Evolutionary conservation across 2,888 invertebrate species (phyloP).

Genomic region (Conchocele bisecta): DNA sequence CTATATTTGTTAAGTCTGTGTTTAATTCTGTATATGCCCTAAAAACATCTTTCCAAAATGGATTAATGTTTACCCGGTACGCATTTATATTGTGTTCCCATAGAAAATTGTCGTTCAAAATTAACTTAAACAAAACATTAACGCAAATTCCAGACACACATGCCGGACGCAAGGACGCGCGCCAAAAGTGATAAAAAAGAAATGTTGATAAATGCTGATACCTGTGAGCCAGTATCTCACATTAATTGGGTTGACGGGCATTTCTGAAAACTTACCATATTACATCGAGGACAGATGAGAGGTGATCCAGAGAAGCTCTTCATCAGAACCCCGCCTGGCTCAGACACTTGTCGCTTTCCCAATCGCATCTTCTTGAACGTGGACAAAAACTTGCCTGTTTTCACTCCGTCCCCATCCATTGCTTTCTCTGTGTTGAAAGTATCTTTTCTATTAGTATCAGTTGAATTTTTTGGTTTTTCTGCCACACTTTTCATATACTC

Average conservation of each 20-base stretch:
- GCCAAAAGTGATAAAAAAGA: too few relatives aligned
- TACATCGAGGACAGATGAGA: slow-evolving; percentile 57
- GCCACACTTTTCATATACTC: background rate
- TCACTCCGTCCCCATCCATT: slow-evolving; percentile 23
- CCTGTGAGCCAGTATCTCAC: background rate
- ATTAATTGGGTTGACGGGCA: background rate
- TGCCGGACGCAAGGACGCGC: too few relatives aligned
- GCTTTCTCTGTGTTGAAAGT: background rate
- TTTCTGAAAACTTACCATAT: slow-evolving; percentile 55
- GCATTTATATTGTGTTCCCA: too few relatives aligned
- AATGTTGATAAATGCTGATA: too few relatives aligned
- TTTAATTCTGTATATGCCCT: too few relatives aligned
- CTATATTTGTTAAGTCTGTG: too few relatives aligned
- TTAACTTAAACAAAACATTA: too few relatives aligned
- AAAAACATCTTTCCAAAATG: too few relatives aligned
- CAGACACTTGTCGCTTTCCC: slow-evolving; percentile 43
- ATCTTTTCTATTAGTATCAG: slow-evolving; percentile 12
- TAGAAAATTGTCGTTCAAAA: too few relatives aligned
- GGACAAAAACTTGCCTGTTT: slow-evolving; percentile 48
- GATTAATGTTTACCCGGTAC: too few relatives aligned
- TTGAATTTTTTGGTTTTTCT: slow-evolving; percentile 1
- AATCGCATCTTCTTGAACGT: slow-evolving; percentile 60
- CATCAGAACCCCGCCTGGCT: slow-evolving; percentile 6
- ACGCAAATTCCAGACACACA: too few relatives aligned
- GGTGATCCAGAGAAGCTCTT: background rate